Percentiles rank a stretch among this genome's conserved stretches.
These are phyloP conservation scores for Globodera rostochiensis DNA, from an alignment of 1,140 invertebrate species.

Conservation along the genomic window DNA sequence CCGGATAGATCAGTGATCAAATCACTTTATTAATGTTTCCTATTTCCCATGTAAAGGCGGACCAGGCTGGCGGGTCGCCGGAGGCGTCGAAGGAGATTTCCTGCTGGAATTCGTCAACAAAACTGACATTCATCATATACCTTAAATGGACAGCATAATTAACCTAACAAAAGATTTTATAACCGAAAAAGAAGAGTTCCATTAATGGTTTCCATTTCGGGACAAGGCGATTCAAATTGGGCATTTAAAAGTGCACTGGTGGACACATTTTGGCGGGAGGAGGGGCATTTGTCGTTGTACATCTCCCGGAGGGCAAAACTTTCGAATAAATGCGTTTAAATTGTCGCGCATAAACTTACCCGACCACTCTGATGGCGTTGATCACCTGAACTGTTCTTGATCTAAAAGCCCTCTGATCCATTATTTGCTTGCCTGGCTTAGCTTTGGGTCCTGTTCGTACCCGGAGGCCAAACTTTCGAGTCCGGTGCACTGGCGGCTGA, in stretches of 20 bases:
- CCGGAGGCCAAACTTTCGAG: constrained; percentile 57
- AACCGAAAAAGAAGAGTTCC: constrained; percentile 69
- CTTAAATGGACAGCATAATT: constrained; percentile 59
- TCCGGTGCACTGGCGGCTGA: constrained; percentile 57
- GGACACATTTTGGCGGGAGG: constrained; percentile 43
- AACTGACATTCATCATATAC: constrained; percentile 77
- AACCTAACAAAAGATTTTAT: not conserved
- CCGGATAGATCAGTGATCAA: no score
- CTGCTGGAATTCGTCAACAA: constrained; percentile 73
- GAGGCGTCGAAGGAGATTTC: constrained; percentile 78
- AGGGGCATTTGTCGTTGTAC: constrained; percentile 66
- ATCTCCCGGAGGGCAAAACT: constrained; percentile 72
- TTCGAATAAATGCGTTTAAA: not conserved
- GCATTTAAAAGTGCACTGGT: constrained; percentile 1
- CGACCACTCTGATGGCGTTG: constrained; percentile 76
- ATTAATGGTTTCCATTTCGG: constrained; percentile 73
- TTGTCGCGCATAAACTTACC: constrained; percentile 49
- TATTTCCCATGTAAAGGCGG: constrained; percentile 51
- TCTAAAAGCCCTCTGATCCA: not conserved
- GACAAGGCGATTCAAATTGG: constrained; percentile 67
- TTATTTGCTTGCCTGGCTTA: constrained; percentile 67
- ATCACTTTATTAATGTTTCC: not conserved
- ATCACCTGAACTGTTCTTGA: constrained; percentile 71
- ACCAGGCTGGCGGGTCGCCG: constrained; percentile 83
- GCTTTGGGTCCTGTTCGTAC: constrained; percentile 73